Base-by-base conservation (phyloP, 1,140 invertebrate genomes). In the Drosophila micromelanica region DNA sequence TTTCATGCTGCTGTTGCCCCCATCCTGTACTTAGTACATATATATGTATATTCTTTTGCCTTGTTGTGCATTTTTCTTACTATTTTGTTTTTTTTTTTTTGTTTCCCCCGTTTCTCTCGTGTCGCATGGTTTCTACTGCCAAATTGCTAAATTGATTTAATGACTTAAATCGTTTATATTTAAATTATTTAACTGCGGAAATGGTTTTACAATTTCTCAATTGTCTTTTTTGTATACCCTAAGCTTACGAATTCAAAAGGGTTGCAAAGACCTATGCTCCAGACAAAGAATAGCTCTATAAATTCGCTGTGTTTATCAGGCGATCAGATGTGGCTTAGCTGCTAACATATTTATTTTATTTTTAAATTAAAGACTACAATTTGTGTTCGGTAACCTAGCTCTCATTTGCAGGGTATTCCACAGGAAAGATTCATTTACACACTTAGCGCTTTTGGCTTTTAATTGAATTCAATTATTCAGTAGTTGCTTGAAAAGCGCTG, bases 381-480 rank as follows among this genome's bases (percentile, higher is more conserved):
- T 23, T 23, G 20, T 3, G 20, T 23, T 23, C 1, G 17, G 23
- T 5, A 27, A 6, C 1, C 6, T 27, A 27, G 23, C 23, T 2
- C 23, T 27, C 23, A 27, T 6, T 27, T 27, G 27, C n/a, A 37
- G 15, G 32, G 48, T 68, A 68, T 55, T 17, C 40, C 4, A 1
- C 8, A 5, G 27, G 46, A 27, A 7, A 17, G 13, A 37, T 55
- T 42, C n/a, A n/a, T 20, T n/a, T 13, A 48, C n/a, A 27, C 37
- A 52, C 13, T 57, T 51, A 27, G n/a, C 12, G 17, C 42, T 37
- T 35, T 46, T 54, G 32, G 46, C 30, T 61, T 56, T 72, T 87
- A 86, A 86, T 86, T 86, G 60, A 87, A 73, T 86, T 87, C 51
- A 86, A 87, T 86, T 68, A 87, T 87, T 81, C 63, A 87, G 78